Conservation (phyloP, 2,888 invertebrate genomes). For the Chirona hameri region DNA sequence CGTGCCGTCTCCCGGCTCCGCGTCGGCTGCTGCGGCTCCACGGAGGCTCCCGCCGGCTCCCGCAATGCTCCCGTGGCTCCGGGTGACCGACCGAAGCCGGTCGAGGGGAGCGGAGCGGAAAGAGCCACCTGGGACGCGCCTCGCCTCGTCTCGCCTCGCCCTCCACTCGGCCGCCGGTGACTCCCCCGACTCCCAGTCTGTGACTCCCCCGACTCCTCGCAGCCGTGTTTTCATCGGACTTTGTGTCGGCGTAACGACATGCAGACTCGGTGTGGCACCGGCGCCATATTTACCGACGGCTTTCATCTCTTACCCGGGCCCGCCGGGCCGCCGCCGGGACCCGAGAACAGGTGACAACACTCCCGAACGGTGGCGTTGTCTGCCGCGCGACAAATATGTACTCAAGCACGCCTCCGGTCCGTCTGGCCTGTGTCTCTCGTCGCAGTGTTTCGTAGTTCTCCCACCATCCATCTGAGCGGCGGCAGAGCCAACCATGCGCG, state of each 20-base stretch:
- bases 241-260: neutral
- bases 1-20: neutral
- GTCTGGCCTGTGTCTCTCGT: too few relatives aligned
- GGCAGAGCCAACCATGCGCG: neutral
- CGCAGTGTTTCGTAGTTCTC: neutral
- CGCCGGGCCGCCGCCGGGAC: neutral
- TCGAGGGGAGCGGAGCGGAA: neutral
- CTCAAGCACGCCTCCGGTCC: conserved; percentile 3
- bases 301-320: neutral
- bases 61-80: neutral
- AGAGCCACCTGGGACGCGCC: neutral
- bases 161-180: neutral
- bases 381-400: neutral
- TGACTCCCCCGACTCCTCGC: too few relatives aligned
- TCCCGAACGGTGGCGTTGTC: neutral
- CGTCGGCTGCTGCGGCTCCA: neutral
- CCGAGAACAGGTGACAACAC: neutral
- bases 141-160: neutral
- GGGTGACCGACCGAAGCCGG: too few relatives aligned
- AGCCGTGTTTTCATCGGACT: neutral
- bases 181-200: neutral
- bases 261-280: neutral
- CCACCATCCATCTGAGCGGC: neutral
- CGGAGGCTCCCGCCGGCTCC: too few relatives aligned
- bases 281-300: neutral